Base-by-base conservation (phyloP, 2,888 invertebrate species). In the Amaurobius ferox region DNA sequence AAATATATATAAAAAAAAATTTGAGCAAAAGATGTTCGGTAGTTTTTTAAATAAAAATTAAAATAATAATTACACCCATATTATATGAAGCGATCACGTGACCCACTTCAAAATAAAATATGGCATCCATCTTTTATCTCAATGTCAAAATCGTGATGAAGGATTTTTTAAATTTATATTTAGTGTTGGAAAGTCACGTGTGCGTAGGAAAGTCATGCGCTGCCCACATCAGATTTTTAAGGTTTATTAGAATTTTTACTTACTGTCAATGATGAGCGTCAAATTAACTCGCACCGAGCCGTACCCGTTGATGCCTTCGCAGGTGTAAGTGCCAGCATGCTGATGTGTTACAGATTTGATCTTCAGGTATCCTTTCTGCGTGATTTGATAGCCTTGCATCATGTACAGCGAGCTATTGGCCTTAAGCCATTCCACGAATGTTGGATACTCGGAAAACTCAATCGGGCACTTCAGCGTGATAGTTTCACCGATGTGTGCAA, bases 241-340 rank as follows among this genome's bases (percentile, higher is more conserved):
- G n/a, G n/a, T n/a, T n/a, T n/a, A n/a, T n/a, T n/a, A 23, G 13
- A 39, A 23, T 39, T 26, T 0, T 32, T 16, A 73, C 85, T 68
- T 68, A 85, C 85, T 64, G 13, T 71, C 70, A 0, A 86, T 79
- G 16, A 86, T 44, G 26, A 86, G 66, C 7, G 68, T 78, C 7
- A 86, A 40, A 5, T 79, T 68, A 0, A 79, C 68, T 48, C 40
- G 62, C 1, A 74, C 62, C 6, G 40, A 28, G 0, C 85, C 85
- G 39, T 79, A 79, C 7, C 85, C 85, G 23, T 86, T 86, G 9
- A 79, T 48, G 11, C 26, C 78, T 29, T 79, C 78, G 28, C 85
- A 86, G 1, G 73, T 73, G 19, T 73, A 86, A 0, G 29, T 73
- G 1, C 85, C 85, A 9, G 67, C n/a, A 28, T 86, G 67, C 1